These are phyloP conservation scores for Callipepla squamata DNA, from an alignment of 2,113 vertebrate species.

Conservation along the genomic window DNA sequence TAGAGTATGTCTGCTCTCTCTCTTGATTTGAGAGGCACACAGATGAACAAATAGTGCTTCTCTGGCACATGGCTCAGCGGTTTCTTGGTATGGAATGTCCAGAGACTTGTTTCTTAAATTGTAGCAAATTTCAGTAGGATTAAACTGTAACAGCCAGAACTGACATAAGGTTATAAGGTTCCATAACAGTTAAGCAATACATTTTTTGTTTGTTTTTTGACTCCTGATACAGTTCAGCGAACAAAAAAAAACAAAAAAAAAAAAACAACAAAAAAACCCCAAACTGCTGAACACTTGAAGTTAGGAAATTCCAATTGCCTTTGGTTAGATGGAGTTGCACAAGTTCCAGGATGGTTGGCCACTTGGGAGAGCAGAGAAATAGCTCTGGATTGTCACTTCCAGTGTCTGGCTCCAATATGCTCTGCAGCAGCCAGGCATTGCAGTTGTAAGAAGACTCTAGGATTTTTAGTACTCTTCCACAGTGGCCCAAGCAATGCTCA, in stretches of 20 bases:
- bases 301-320: neutral
- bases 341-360: neutral
- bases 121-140: neutral
- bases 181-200: neutral
- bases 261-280: neutral
- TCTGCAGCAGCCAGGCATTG: neutral
- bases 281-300: neutral
- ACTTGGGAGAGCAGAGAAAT: neutral
- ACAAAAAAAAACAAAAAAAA: neutral
- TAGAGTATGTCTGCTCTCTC: neutral
- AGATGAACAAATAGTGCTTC: neutral
- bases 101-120: neutral
- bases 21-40: neutral
- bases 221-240: neutral
- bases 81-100: neutral
- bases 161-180: neutral
- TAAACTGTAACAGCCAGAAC: neutral
- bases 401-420: neutral
- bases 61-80: neutral
- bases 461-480: neutral
- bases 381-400: neutral
- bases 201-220: neutral
- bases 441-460: neutral
- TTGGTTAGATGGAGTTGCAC: neutral
- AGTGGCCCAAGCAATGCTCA: neutral